phyloP scores from a whole-genome alignment of 64 coral and sea anemone genomes.

The Stichodactyla helianthus region DNA sequence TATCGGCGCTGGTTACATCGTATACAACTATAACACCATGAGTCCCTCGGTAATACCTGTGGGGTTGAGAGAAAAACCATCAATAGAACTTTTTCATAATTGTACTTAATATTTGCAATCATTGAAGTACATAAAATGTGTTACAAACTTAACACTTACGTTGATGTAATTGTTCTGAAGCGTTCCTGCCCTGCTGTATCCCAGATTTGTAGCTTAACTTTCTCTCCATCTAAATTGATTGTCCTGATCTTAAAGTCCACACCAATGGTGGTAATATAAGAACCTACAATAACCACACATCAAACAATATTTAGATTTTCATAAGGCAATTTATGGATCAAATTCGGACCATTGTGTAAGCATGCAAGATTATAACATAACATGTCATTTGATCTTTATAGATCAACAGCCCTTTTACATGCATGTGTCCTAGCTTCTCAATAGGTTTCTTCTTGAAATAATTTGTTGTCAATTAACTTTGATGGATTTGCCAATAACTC shows the following conservation, averaged over 20 bases:
- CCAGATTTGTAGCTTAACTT: constrained; percentile 99
- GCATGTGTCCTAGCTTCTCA: not conserved
- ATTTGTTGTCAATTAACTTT: not conserved
- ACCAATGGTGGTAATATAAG: constrained; percentile 98
- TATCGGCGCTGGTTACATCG: constrained; percentile 96
- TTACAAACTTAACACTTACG: constrained; percentile 45
- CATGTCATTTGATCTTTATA: no score
- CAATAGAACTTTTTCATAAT: not conserved
- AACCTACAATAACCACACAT: constrained; percentile 39
- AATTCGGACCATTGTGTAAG: no score
- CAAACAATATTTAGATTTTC: not conserved
- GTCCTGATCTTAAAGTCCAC: constrained; percentile 99
- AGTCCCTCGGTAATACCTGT: constrained; percentile 95
- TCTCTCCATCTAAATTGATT: constrained; percentile 91
- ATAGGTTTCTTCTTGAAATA: not conserved
- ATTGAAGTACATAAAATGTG: no score
- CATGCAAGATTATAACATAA: no score
- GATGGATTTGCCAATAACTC: not conserved
- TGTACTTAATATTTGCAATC: no score
- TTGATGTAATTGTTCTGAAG: constrained; percentile 98
- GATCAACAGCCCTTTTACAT: not conserved
- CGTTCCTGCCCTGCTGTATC: constrained; percentile 98
- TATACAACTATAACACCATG: constrained; percentile 99
- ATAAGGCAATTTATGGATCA: no score
- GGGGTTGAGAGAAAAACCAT: not conserved